Conservation (phyloP, 2,113 vertebrate species). For the Hippolais icterina region DNA sequence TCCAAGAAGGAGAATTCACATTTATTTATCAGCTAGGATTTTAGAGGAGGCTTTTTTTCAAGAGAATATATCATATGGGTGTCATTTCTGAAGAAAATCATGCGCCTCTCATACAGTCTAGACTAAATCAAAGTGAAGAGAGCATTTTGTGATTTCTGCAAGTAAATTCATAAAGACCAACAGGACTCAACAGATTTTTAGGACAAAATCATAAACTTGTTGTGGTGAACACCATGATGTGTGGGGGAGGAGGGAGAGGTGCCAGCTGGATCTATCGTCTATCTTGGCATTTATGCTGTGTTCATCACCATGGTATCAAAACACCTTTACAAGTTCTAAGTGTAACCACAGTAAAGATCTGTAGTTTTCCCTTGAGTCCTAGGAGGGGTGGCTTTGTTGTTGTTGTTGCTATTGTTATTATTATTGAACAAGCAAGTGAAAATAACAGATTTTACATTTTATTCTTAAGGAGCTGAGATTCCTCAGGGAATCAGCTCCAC, state of each 20-base stretch:
- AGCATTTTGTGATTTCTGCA: not conserved
- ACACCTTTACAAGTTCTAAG: conserved; percentile 40
- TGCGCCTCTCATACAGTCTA: not conserved
- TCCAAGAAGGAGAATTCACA: not conserved
- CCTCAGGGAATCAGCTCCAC: not conserved
- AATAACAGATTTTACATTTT: not conserved
- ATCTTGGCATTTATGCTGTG: conserved; percentile 14
- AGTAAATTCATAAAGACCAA: not conserved
- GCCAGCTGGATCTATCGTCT: conserved; percentile 45
- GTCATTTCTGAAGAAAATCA: not conserved
- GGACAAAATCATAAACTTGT: conserved; percentile 50
- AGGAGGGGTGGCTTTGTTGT: not conserved
- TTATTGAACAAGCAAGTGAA: not conserved
- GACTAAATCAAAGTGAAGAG: not conserved
- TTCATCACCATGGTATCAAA: conserved; percentile 56
- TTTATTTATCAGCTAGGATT: not conserved
- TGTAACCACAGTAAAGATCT: not conserved
- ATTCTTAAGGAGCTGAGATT: not conserved
- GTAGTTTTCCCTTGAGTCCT: not conserved
- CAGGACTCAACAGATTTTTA: conserved; percentile 30
- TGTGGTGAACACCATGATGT: conserved; percentile 47
- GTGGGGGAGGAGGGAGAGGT: conserved; percentile 36
- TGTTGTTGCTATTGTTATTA: not conserved
- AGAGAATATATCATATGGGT: not conserved
- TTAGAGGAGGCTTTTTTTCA: not conserved